Evolutionary conservation across 2,797 vertebrate species (phyloP).

Genomic region (Heterohyrax brucei): DNA sequence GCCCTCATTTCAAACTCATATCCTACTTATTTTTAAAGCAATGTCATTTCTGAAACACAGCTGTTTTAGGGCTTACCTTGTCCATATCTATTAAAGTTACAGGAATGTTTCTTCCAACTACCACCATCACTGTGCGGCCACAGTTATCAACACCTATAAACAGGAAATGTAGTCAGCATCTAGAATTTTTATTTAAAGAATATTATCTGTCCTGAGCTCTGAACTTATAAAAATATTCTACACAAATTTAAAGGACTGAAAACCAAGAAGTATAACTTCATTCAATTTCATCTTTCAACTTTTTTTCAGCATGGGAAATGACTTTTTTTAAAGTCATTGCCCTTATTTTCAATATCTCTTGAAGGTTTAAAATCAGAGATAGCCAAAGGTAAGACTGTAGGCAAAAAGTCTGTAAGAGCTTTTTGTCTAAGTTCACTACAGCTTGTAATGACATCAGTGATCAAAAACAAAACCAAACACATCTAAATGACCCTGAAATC

Average conservation of each 20-base stretch:
- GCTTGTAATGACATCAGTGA: slow-evolving; percentile 44
- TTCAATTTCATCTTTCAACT: slow-evolving; percentile 35
- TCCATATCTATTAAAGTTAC: slow-evolving; percentile 97
- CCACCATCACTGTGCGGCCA: slow-evolving; percentile 96
- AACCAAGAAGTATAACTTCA: background rate
- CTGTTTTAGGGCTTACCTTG: slow-evolving; percentile 92
- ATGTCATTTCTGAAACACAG: background rate
- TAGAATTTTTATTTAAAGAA: slow-evolving; percentile 76
- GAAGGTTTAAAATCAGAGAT: slow-evolving; percentile 5
- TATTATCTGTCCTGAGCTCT: slow-evolving; percentile 50
- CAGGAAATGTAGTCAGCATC: slow-evolving; percentile 62
- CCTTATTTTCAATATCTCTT: slow-evolving; percentile 26
- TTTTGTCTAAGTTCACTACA: slow-evolving; percentile 47
- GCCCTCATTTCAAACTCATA: background rate
- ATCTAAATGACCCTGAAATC: slow-evolving; percentile 29
- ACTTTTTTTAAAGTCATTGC: background rate
- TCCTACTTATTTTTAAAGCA: background rate
- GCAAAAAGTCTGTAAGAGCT: slow-evolving; percentile 20
- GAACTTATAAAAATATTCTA: background rate
- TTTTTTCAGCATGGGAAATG: slow-evolving; percentile 33
- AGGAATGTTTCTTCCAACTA: slow-evolving; percentile 98
- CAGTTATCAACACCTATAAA: slow-evolving; percentile 95
- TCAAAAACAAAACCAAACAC: background rate
- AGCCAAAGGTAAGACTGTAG: background rate
- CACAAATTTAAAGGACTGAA: background rate